Evolutionary conservation across 2,113 vertebrate species (phyloP), one percentile per base, ranked within the genome.

Genomic region (Microcebus murinus): DNA sequence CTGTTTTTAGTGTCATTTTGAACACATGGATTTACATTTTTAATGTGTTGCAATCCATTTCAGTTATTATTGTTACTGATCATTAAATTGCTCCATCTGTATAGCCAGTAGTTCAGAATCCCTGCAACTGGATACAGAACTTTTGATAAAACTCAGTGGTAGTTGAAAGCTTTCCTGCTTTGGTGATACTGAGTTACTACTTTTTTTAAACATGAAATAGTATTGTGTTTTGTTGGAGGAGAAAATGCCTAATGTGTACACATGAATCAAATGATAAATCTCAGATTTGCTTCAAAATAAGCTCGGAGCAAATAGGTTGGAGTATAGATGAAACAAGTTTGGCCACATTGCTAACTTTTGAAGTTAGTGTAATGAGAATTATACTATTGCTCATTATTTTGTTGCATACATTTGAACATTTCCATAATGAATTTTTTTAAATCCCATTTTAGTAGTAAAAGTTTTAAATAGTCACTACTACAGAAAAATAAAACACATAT

Each of bases 231-330:
- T 86, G 2, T 23, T 85, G 18, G 31, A 87, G 25, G 31, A 74
- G 48, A 88, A 96, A 84, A 74, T 39, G 27, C 12, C 17, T 91
- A 77, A 48, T 31, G 1, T 87, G 3, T 77, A 85, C 2, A 6
- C 21, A 36, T 57, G 29, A 93, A 63, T 80, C 23, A n/a, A 96
- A 80, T 11, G 3, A 82, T n/a, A 29, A 18, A 42, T 48, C 7
- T 92, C 23, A 65, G 8, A 73, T 68, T n/a, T 94, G 57, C 59
- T 80, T 77, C 73, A 92, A 94, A 57, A 83, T 70, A 65, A 96
- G 42, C 45, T 70, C 18, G 29, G 18, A 13, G 10, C 52, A 96
- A 80, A 4, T 36, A 84, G 80, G 15, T 12, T 63, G 12, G 63
- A 7, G 13, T 29, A 87, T 0, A 81, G 61, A 80, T 36, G 20